A percentile compares a stretch with the other conserved stretches of the same genome.
Evolutionary conservation across 2,113 vertebrate genomes (phyloP).

Genomic region (Rutilus rutilus): DNA sequence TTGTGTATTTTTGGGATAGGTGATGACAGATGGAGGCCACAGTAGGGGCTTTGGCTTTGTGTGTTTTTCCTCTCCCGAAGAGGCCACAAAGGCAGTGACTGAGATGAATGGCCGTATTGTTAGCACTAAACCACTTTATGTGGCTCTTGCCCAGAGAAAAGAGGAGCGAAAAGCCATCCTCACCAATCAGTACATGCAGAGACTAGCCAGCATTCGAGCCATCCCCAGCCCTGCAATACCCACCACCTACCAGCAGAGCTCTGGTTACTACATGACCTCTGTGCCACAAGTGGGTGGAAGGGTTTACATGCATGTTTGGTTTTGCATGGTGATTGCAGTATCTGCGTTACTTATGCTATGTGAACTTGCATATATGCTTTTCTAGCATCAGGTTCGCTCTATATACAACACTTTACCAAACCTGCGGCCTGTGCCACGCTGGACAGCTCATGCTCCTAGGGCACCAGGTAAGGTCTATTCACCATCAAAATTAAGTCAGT

Average conservation of each 20-base stretch:
- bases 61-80: constrained; percentile 97
- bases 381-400: constrained; percentile 80
- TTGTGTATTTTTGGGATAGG: constrained; percentile 72
- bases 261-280: constrained; percentile 85
- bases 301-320: not conserved
- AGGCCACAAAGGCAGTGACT: constrained; percentile 95
- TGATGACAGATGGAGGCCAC: constrained; percentile 93
- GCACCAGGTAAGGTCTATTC: constrained; percentile 73
- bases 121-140: constrained; percentile 93
- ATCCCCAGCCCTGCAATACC: constrained; percentile 83
- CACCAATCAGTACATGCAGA: constrained; percentile 96
- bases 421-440: constrained; percentile 80
- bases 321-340: constrained; percentile 65
- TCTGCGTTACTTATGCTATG: not conserved
- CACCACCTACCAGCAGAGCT: constrained; percentile 83
- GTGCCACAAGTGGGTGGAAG: constrained; percentile 84
- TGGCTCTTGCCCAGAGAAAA: constrained; percentile 91
- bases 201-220: constrained; percentile 83
- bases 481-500: no score
- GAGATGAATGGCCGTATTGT: constrained; percentile 97
- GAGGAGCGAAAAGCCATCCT: constrained; percentile 95
- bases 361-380: not conserved
- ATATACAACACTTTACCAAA: constrained; percentile 63
- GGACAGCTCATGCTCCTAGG: constrained; percentile 81
- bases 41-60: constrained; percentile 99